Evolutionary conservation across 2,113 vertebrate genomes (phyloP).

Genomic region (Oncorhynchus mykiss): DNA sequence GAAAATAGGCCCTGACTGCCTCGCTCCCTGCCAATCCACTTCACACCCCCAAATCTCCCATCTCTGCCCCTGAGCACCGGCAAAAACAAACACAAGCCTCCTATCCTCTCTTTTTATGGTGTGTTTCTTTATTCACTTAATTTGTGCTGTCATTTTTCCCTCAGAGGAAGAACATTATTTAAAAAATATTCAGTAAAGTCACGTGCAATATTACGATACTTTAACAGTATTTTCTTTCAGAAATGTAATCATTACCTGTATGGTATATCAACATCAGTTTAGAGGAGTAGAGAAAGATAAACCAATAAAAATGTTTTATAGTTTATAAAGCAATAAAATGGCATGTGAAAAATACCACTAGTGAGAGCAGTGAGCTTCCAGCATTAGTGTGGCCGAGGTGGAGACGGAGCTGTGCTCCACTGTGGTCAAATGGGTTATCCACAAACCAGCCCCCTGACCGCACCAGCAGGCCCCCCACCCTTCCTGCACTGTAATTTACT

Average conservation of each 20-base stretch:
- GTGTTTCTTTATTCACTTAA: slow-evolving; percentile 45
- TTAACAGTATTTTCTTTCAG: slow-evolving; percentile 56
- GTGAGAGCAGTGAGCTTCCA: slow-evolving; percentile 25
- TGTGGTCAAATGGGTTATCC: slow-evolving; percentile 59
- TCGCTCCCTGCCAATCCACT: slow-evolving; percentile 64
- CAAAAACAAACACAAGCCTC: slow-evolving; percentile 66
- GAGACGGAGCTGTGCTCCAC: slow-evolving; percentile 53
- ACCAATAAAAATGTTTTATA: neutral
- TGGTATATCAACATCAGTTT: slow-evolving; percentile 52
- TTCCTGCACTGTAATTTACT: slow-evolving; percentile 63
- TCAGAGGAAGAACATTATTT: slow-evolving; percentile 56
- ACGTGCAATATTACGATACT: slow-evolving; percentile 58
- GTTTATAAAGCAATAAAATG: too few relatives aligned
- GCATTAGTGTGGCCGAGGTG: slow-evolving; percentile 11
- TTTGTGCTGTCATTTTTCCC: slow-evolving; percentile 59
- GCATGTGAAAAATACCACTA: neutral
- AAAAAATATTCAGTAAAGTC: slow-evolving; percentile 65
- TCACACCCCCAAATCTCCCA: slow-evolving; percentile 65
- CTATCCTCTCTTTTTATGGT: neutral
- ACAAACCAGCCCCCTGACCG: slow-evolving; percentile 46
- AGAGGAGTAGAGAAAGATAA: slow-evolving; percentile 29
- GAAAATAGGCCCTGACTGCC: slow-evolving; percentile 61
- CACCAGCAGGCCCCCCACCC: slow-evolving; percentile 38
- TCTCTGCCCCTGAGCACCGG: slow-evolving; percentile 66
- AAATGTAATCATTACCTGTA: slow-evolving; percentile 60